Evolutionary conservation across 2,888 invertebrate genomes (phyloP).

Genomic region (Aplocera efformata): DNA sequence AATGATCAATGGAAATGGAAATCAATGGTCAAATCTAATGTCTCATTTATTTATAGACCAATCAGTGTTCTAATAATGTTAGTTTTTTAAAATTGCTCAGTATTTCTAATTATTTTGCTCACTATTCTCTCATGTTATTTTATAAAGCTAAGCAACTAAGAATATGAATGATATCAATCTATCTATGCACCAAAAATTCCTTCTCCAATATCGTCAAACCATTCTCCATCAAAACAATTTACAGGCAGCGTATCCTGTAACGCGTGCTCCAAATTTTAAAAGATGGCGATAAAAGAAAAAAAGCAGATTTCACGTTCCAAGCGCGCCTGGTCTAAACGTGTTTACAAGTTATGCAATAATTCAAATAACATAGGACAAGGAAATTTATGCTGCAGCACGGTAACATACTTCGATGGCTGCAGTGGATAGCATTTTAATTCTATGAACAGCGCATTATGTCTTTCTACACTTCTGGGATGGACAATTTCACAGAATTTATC

Average conservation of each 20-base stretch:
- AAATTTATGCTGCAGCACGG: slow-evolving; percentile 75
- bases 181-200: slow-evolving; percentile 5
- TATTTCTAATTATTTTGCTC: too few species aligned
- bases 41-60: too few species aligned
- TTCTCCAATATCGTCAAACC: slow-evolving; percentile 12
- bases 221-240: slow-evolving; percentile 19
- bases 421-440: slow-evolving; percentile 77
- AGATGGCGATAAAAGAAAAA: slow-evolving; percentile 51
- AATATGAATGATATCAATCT: too few species aligned
- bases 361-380: slow-evolving; percentile 68
- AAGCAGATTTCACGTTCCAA: slow-evolving; percentile 50
- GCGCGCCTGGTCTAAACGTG: slow-evolving; percentile 62
- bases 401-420: slow-evolving; percentile 75
- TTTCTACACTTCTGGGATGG: too few species aligned
- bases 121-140: too few species aligned
- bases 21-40: too few species aligned
- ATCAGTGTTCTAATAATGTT: too few species aligned
- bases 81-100: too few species aligned
- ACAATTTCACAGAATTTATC: too few species aligned
- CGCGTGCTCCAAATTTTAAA: slow-evolving; percentile 46
- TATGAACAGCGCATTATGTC: slow-evolving; percentile 42
- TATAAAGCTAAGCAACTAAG: too few species aligned
- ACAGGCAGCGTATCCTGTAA: slow-evolving; percentile 28
- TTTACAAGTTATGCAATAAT: slow-evolving; percentile 78
- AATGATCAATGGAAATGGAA: too few species aligned